Evolutionary conservation across 2,888 invertebrate genomes (phyloP), one percentile per base, ranked within the genome.

Genomic region (Orthosia incerta): DNA sequence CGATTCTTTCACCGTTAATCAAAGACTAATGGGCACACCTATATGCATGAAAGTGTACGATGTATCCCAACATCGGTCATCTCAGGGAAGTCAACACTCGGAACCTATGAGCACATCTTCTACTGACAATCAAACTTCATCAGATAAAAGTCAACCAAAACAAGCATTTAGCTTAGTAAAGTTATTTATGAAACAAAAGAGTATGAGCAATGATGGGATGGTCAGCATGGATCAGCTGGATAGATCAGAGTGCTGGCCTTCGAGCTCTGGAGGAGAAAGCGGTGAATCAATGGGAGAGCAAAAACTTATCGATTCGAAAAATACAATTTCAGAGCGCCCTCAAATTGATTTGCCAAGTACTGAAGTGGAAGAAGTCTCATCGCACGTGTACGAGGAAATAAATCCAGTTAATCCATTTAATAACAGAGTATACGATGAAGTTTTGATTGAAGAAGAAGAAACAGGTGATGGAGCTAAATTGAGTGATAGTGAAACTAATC

Each of bases 121-220:
- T 20, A 96, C 96, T 64, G 96, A 96, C 81, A 96, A 96, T 87
- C 96, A 95, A 85, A 92, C 94, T 26, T 94, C 95, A 63, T 93
- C 95, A 48, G 96, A 96, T 63, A 96, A 95, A 92, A 96, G 95
- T 86, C 96, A 95, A 93, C 97, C 97, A 86, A 97, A 98, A 80
- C 97, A 97, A 89, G 97, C 98, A 85, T 97, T 98, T 92, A 98
- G 98, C 93, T 97, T 99, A 89, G 98, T 99, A 59, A 98, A 98
- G 93, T 96, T 98, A 83, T 99, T 98, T 91, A 98, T 99, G 97
- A 98, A 98, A 93, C 98, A 98, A 91, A 98, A 98, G 92, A 98
- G 98, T 91, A 97, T 97, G 95, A 98, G 98, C 84, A 97, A 97
- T 71, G 98, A 98, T 92, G 97, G 97, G 73, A 97, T 97, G 86